Evolutionary conservation across 2,113 vertebrate species (phyloP).

Genomic region (Coryphaenoides rupestris): DNA sequence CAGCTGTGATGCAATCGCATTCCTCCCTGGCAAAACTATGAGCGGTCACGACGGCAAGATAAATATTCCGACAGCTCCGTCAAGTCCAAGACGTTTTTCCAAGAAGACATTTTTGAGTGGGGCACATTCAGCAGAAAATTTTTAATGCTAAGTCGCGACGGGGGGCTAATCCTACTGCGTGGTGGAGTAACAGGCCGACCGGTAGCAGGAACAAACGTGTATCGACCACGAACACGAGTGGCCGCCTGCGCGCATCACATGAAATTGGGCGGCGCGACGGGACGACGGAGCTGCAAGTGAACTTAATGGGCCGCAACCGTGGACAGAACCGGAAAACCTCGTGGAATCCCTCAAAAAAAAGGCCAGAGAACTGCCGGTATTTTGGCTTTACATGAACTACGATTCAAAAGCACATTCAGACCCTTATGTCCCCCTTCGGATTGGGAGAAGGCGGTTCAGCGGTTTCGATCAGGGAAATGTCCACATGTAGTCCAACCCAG

Average conservation of each 20-base stretch:
- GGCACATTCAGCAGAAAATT: constrained; percentile 17
- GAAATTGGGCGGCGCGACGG: constrained; percentile 58
- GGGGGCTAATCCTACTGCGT: constrained; percentile 7
- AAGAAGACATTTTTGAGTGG: constrained; percentile 17
- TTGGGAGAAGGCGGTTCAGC: too few species aligned
- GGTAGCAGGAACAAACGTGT: constrained; percentile 14
- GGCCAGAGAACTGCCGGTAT: constrained; percentile 52
- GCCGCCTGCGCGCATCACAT: constrained; percentile 42
- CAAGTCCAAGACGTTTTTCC: constrained; percentile 45
- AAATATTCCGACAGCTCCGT: constrained; percentile 51
- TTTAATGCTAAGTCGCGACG: constrained; percentile 7
- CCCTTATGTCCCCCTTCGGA: too few species aligned
- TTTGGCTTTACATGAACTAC: too few species aligned
- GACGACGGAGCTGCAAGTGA: constrained; percentile 47
- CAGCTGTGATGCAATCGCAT: constrained; percentile 30
- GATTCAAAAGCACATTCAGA: too few species aligned
- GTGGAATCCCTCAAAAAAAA: constrained; percentile 41
- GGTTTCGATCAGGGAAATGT: too few species aligned
- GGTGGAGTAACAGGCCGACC: background rate
- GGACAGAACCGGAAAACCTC: constrained; percentile 59
- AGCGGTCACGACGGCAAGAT: constrained; percentile 46
- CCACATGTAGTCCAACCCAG: too few species aligned
- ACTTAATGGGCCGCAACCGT: constrained; percentile 62
- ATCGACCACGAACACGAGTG: constrained; percentile 20
- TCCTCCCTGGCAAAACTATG: constrained; percentile 59